Percentiles rank a stretch among this genome's conserved stretches.
Evolutionary conservation across 2,888 invertebrate genomes (phyloP).

Genomic region (Andrena flavipes): DNA sequence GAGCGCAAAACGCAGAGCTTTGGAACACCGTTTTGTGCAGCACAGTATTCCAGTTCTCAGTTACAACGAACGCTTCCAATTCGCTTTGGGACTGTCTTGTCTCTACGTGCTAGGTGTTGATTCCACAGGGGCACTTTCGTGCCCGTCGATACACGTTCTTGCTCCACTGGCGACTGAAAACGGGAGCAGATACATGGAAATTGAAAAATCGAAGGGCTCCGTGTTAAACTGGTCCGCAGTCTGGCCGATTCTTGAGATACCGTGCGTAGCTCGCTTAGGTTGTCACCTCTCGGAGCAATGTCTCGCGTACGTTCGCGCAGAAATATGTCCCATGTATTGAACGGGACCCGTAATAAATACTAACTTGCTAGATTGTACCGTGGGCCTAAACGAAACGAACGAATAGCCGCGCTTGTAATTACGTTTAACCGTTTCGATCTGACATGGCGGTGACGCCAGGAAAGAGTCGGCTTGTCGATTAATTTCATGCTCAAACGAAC

Average conservation of each 20-base stretch:
- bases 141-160: constrained; percentile 13
- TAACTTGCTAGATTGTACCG: not conserved
- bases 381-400: not conserved
- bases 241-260: not conserved
- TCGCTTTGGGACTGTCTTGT: constrained; percentile 42
- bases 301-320: not conserved
- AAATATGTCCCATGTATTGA: not conserved
- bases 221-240: not conserved
- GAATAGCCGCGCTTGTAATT: constrained; percentile 14
- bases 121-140: constrained; percentile 41
- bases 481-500: constrained; percentile 44
- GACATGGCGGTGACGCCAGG: constrained; percentile 7
- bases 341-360: not conserved
- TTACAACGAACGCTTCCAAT: constrained; percentile 44
- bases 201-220: constrained; percentile 9
- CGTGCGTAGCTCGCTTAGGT: too few species aligned
- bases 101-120: constrained; percentile 45
- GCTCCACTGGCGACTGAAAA: not conserved
- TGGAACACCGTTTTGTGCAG: constrained; percentile 40
- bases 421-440: constrained; percentile 3
- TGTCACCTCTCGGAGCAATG: not conserved
- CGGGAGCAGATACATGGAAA: not conserved
- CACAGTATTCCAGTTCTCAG: constrained; percentile 34
- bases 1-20: not conserved
- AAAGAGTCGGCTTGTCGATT: constrained; percentile 34